Evolutionary conservation across 2,113 vertebrate genomes (phyloP), one percentile per base, ranked within the genome.

Genomic region (Ramphastos sulfuratus): DNA sequence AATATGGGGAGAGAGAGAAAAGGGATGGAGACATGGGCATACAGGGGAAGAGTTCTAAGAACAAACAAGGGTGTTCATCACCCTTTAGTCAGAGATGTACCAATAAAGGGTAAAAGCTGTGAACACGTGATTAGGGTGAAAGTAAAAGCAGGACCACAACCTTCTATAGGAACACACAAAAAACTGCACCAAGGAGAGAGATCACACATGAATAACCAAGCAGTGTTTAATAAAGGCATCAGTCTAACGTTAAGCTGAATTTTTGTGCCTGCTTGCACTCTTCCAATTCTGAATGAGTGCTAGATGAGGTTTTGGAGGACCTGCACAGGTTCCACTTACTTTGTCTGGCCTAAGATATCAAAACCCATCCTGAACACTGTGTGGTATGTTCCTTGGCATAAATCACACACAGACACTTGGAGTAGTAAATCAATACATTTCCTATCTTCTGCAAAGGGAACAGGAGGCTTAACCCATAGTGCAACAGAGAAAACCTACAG

Each of bases 361-460:
- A 89, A 93, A 66, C 35, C 37, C 65, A 69, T 17, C 33, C 87
- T 72, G 73, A 95, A 93, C 60, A 89, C 73, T 25, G 2, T 85
- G 88, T 95, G 70, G 61, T 75, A 91, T 70, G 35, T 93, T 95
- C 90, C 67, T 77, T 92, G 79, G 74, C 90, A 94, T 97, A 96
- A 97, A 97, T 96, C 95, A 96, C 74, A 82, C 37, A 55, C 14
- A 24, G 80, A 82, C 60, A 73, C 70, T 71, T 94, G 48, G 48
- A 96, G 44, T 69, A 60, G 73, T 89, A 92, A 97, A 97, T 94
- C 96, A 96, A 84, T 92, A 93, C 65, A 85, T 50, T 85, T 95
- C 28, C 91, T 85, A 87, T 79, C 87, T 93, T 95, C 73, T 91
- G 66, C 58, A 92, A 95, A 31, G 93, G 89, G 46, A 80, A 88